Percentiles rank a stretch among this genome's conserved stretches.
These are phyloP conservation scores for Congeria kusceri DNA, from an alignment of 2,888 invertebrate species.

Conservation along the genomic window DNA sequence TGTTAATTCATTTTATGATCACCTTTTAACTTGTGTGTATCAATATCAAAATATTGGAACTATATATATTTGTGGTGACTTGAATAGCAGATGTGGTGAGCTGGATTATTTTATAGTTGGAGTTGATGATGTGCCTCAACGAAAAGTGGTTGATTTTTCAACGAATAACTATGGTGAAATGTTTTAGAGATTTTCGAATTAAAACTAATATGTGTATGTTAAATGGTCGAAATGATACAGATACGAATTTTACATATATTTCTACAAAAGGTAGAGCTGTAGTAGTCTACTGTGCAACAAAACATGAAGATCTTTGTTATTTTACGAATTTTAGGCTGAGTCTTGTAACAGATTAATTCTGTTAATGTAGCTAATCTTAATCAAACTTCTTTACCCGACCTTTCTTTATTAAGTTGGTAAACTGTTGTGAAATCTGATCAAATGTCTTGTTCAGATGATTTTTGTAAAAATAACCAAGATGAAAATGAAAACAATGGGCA, in stretches of 20 bases:
- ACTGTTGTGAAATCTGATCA: too few relatives aligned
- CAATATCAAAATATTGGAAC: constrained; percentile 21
- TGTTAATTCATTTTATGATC: constrained; percentile 30
- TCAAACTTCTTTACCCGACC: constrained; percentile 7
- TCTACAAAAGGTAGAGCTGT: constrained; percentile 17
- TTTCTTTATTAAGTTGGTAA: constrained; percentile 8
- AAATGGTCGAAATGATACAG: constrained; percentile 17
- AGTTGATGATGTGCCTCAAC: constrained; percentile 27
- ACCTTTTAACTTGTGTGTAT: constrained; percentile 19
- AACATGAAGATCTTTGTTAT: constrained; percentile 6
- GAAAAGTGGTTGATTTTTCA: constrained; percentile 39
- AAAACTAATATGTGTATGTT: constrained; percentile 28
- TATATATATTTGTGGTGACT: constrained; percentile 44
- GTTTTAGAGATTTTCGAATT: constrained; percentile 10
- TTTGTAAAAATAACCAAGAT: too few relatives aligned
- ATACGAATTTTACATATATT: constrained; percentile 19
- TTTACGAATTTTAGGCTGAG: constrained; percentile 14
- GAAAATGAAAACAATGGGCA: not conserved
- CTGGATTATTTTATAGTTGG: constrained; percentile 36
- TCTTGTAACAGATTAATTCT: not conserved
- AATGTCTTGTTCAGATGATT: too few relatives aligned
- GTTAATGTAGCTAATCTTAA: not conserved
- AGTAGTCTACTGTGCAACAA: constrained; percentile 28
- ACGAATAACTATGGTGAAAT: constrained; percentile 31
- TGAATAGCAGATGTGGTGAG: constrained; percentile 41